Base-by-base conservation (phyloP, 2,888 invertebrate species). In the Heliconius ethilla region DNA sequence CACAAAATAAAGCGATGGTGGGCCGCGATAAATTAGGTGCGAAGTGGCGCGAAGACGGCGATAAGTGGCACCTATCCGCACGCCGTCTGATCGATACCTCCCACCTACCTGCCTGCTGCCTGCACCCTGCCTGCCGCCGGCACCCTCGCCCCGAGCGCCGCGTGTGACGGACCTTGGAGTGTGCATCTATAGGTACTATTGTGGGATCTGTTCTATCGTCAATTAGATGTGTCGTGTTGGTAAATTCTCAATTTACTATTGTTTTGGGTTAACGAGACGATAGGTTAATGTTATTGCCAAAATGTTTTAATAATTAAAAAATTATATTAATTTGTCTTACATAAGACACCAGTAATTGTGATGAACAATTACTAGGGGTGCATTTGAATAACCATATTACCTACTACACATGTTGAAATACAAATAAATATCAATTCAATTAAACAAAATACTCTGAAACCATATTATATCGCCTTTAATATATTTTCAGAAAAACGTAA, bases 31-130 rank as follows among this genome's bases (percentile, higher is more conserved):
- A 93, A 92, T 93, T 91, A 91, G 90, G 92, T 91, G 93, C 89
- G 90, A 93, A 93, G 92, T 91, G 90, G 92, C 91, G 92, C 90
- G 91, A 91, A 92, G 92, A 92, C 89, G 87, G 89, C 89, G 91
- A 90, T 91, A 92, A 93, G 91, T 91, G 91, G 90, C 87, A 87
- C 87, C 85, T 85, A 85, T 83, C 87, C 80, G 85, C 84, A 86
- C 86, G 83, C 82, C 86, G 84, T 86, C 86, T 83, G 84, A 86
- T 86, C 86, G 83, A 86, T 85, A 87, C 86, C 82, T 70, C 59
- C 76, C 65, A 77, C 73, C 80, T 63, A 78, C 77, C 75, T 25
- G 40, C 74, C 63, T 70, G 70, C 80, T 76, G 70, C 79, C 79
- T 40, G n/a, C 77, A 40, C 40, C 59, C 55, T 51, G 76, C 77